Conservation (phyloP, 2,113 vertebrate species). For the Alethe diademata region DNA sequence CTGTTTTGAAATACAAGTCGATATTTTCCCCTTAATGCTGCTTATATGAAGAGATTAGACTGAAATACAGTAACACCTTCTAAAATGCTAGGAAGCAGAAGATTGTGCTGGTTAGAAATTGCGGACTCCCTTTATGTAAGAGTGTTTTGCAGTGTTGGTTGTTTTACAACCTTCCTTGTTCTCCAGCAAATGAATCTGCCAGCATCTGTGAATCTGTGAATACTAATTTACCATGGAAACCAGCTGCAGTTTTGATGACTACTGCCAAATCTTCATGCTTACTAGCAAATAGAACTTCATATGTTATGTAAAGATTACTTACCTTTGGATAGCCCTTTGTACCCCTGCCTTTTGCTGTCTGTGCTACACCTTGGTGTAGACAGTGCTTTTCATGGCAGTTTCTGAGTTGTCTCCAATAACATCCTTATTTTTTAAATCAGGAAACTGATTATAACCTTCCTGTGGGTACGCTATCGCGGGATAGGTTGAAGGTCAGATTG, state of each 20-base stretch:
- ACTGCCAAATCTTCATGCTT: neutral
- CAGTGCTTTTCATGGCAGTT: neutral
- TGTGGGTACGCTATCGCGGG: neutral
- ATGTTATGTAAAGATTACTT: neutral
- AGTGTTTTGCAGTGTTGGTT: neutral
- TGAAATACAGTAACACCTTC: neutral
- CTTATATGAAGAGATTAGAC: neutral
- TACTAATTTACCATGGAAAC: neutral
- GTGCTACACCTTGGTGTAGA: neutral
- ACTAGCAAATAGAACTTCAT: neutral
- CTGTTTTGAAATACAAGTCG: neutral
- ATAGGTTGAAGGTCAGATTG: neutral
- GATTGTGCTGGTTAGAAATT: neutral
- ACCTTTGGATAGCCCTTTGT: neutral
- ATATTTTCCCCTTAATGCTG: neutral
- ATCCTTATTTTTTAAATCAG: neutral
- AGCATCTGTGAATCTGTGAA: neutral
- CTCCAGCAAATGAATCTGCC: neutral
- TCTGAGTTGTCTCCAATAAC: neutral
- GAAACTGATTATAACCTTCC: neutral
- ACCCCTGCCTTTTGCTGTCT: neutral
- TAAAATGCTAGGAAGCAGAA: neutral
- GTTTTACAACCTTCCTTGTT: neutral
- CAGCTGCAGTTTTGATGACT: neutral
- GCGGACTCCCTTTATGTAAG: neutral